Percentiles rank a stretch among this genome's conserved stretches.
These are phyloP conservation scores for Sebastes hubbsi DNA, from an alignment of 2,797 vertebrate species.

Conservation along the genomic window DNA sequence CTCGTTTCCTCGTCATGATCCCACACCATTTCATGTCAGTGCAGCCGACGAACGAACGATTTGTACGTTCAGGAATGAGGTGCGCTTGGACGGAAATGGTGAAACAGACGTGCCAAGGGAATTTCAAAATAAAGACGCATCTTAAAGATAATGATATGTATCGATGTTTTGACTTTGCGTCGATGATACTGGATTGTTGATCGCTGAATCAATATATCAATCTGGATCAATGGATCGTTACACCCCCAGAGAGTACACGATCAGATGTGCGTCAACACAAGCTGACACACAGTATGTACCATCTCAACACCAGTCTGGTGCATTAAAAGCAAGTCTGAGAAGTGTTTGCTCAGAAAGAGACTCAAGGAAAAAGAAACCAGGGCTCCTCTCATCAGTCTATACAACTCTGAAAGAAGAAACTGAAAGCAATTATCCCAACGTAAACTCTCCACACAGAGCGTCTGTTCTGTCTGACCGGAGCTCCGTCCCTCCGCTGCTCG, in stretches of 20 bases:
- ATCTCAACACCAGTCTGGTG: not conserved
- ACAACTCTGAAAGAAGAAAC: conserved; percentile 3
- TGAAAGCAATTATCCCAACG: conserved; percentile 34
- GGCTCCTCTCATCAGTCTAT: not conserved
- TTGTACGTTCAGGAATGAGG: no score
- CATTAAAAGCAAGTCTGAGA: conserved; percentile 3
- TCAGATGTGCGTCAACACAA: not conserved
- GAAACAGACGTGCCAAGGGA: no score
- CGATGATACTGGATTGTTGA: no score
- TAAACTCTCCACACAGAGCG: conserved; percentile 13
- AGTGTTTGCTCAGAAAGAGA: not conserved
- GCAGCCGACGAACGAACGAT: no score
- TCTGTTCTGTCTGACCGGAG: conserved; percentile 17
- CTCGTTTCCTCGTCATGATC: no score
- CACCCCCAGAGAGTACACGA: rapidly evolving
- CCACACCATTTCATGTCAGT: no score
- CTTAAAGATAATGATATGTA: no score
- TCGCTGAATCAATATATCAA: no score
- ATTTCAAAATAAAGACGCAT: no score
- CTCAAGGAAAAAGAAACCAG: not conserved
- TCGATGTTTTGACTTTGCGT: no score
- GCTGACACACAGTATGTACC: not conserved
- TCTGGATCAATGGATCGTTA: no score
- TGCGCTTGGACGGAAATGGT: no score
- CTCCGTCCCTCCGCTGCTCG: not conserved